Conservation (phyloP, 1,140 invertebrate genomes). For the Sweltsa coloradensis region DNA sequence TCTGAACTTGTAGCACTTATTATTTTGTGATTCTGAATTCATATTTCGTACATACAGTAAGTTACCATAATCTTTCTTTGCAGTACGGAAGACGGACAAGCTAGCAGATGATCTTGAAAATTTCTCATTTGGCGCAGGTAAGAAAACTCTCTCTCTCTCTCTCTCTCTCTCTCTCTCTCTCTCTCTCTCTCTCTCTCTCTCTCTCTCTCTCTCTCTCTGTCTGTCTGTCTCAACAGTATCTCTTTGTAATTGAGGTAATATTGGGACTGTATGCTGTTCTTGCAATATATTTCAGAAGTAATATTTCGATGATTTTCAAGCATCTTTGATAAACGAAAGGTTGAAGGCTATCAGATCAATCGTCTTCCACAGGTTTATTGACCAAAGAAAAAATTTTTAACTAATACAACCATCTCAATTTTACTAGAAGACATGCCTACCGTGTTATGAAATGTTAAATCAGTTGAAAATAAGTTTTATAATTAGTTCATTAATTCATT, state of each 20-base stretch:
- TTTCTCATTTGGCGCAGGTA: constrained; percentile 16
- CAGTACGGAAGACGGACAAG: constrained; percentile 25
- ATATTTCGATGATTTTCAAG: not conserved
- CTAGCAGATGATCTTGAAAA: constrained; percentile 25
- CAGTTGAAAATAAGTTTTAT: not conserved
- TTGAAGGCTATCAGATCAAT: not conserved
- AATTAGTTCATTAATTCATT: not conserved
- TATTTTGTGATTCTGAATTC: constrained; percentile 6
- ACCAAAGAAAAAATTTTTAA: not conserved
- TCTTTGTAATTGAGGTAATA: not conserved
- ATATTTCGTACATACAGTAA: not conserved
- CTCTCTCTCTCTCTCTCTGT: not conserved
- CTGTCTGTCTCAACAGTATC: not conserved
- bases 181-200: not conserved
- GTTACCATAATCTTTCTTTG: constrained; percentile 14
- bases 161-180: not conserved
- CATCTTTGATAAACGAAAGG: not conserved
- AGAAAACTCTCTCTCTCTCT: constrained; percentile 29
- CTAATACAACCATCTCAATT: not conserved
- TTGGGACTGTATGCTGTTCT: not conserved
- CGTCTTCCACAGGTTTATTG: not conserved
- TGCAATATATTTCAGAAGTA: not conserved
- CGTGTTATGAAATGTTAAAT: not conserved
- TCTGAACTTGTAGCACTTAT: too few species aligned
- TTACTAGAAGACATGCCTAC: not conserved